Base-by-base conservation (phyloP, 2,888 invertebrate species). In the Acanthopleura granulata region DNA sequence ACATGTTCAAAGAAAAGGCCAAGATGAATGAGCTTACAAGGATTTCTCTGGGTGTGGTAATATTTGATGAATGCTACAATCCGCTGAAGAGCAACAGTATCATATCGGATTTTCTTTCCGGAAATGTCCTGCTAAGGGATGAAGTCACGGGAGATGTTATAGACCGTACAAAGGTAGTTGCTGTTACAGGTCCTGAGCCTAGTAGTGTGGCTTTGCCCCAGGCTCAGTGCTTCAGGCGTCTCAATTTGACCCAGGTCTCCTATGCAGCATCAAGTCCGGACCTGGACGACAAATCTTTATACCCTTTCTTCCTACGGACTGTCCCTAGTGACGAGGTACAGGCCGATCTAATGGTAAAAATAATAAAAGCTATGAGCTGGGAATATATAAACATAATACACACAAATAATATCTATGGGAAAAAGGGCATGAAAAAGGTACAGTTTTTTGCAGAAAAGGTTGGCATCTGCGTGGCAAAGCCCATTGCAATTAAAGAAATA, bases 171-270 rank as follows among this genome's bases (percentile, higher is more conserved):
- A 81, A 82, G 69, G 78, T 85, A 40, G 81, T 82, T 3, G 93
- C 93, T 0, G 91, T 93, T 18, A 90, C 93, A 40, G 93, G 92
- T 0, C 92, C 92, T 0, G 92, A 92, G 75, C 91, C 86, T 15
- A 88, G 88, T 76, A 85, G 84, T 1, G 85, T 85, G 1, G 83
- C 87, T 0, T 82, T 86, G 29, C 80, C 83, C 0, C 74, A 85
- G 16, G 84, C 86, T 9, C 69, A 77, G 9, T 75, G 85, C 50
- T 82, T 86, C 74, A 81, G 81, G n/a, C 80, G 79, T 9, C 72
- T 84, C n/a, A 80, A 82, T n/a, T 79, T 86, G 40, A 86, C 87
- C 0, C 80, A 84, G 16, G 82, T 89, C 16, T 86, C 87, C 9
- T 86, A 85, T 30, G 80, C 85, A 1, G 81, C 88, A 9, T 85